Evolutionary conservation across 2,888 invertebrate species (phyloP), one percentile per base, ranked within the genome.

Genomic region (Drosophila percnosoma): DNA sequence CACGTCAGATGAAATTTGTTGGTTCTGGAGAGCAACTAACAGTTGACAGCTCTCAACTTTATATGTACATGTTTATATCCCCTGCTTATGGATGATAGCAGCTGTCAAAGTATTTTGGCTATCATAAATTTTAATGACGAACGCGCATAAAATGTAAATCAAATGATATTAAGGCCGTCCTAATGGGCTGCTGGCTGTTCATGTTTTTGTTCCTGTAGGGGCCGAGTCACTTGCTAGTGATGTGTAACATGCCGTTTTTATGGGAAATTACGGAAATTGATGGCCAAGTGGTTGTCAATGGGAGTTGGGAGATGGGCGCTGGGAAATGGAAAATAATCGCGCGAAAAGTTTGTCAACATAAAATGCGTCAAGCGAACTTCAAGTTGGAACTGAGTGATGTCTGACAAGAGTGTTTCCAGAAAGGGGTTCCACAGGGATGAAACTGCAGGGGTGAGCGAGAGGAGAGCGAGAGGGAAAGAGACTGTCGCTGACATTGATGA

Each of bases 221-320:
- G 18, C 29, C 62, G 24, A 36, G 27, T 27, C 67, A 51, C 48
- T 59, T 70, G 70, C n/a, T 34, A 27, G 68, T 66, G 60, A 63
- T 78, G 76, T 75, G 78, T 55, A 80, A 78, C 86, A 85, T 81
- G 76, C 87, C 53, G 87, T 73, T 80, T 88, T 83, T 83, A 85
- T 83, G 87, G 78, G 70, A 89, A 85, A 87, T 88, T 88, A 88
- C 88, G 89, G 77, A 86, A 85, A 85, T 85, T 88, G 84, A 85
- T 85, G 83, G 87, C 81, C 71, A 80, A 83, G 75, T 72, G 73
- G 60, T 38, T 69, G 59, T 31, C 36, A 40, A 51, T 34, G 63
- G 36, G 6, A 24, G 21, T 64, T 51, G 70, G 11, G 24, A 64
- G 62, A 72, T 64, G 71, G 34, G 24, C 8, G 34, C 68, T 51